Percentiles rank a stretch among this genome's conserved stretches.
These are phyloP conservation scores for Phlogophora meticulosa DNA, from an alignment of 2,888 invertebrate species.

Conservation along the genomic window DNA sequence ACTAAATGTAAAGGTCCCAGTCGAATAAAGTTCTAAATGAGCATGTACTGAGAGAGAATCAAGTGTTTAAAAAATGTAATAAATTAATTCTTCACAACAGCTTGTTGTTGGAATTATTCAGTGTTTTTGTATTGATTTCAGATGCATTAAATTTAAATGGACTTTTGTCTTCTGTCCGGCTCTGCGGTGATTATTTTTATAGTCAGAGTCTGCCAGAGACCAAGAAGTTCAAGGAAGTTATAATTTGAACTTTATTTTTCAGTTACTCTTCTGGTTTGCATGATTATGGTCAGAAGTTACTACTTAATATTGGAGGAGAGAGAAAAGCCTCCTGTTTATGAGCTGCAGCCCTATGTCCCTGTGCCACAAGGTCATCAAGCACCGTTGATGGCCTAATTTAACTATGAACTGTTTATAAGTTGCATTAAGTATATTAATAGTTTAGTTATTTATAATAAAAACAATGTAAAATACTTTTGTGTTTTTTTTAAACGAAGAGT, in stretches of 20 bases:
- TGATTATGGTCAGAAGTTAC: conserved; percentile 82
- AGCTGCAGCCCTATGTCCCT: conserved; percentile 80
- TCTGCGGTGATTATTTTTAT: conserved; percentile 43
- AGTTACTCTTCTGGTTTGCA: conserved; percentile 81
- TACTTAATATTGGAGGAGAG: conserved; percentile 82
- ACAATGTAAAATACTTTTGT: neutral
- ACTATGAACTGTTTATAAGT: neutral
- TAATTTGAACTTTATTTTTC: conserved; percentile 53
- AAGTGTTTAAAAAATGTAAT: neutral
- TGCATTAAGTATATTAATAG: conserved; percentile 14
- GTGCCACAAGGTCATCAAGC: conserved; percentile 67
- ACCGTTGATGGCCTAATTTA: conserved; percentile 69
- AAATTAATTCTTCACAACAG: neutral
- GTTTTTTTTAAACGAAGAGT: no score
- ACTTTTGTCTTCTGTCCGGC: conserved; percentile 20
- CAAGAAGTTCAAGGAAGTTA: neutral
- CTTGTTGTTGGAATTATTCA: neutral
- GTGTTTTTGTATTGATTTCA: conserved; percentile 31
- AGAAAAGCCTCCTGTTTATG: conserved; percentile 76
- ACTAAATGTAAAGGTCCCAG: neutral
- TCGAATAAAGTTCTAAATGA: neutral
- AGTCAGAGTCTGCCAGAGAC: conserved; percentile 24
- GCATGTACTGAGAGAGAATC: neutral
- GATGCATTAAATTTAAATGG: conserved; percentile 27
- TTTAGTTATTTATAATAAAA: conserved; percentile 18